Evolutionary conservation across 2,888 invertebrate genomes (phyloP), one percentile per base, ranked within the genome.

Genomic region (Ormyrus rosae): DNA sequence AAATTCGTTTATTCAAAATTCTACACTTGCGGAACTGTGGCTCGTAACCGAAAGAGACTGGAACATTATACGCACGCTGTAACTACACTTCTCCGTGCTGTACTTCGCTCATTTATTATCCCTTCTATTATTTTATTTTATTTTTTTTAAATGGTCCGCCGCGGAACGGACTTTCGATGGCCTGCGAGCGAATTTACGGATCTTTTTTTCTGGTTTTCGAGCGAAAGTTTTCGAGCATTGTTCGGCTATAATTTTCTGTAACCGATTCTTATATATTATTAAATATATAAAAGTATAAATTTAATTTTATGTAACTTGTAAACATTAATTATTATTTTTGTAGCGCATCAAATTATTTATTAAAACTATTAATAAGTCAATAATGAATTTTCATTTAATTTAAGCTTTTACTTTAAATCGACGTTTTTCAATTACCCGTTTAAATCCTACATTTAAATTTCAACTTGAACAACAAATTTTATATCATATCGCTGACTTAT

Each of bases 31-130:
- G 88, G 88, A 88, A 89, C 89, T 89, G 82, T 82, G 85, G 87
- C 86, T 89, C 88, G 88, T 88, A 89, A 89, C 88, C 88, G 88
- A 89, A 89, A 88, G 87, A 88, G 87, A 88, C 88, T 87, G 87
- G 84, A 87, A 86, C 84, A 84, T 85, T 85, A 83, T 85, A 84
- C 80, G 83, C 83, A 81, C 79, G 73, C 76, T 60, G 82, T 81
- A 83, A 81, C 81, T 84, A 86, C 83, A 83, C 79, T 81, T 84
- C 84, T 76, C 84, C 84, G 82, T 85, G 83, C 84, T 83, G 84
- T 83, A 83, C 82, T 83, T 85, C 84, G 78, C 84, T 83, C 82
- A 85, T 80, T 84, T 81, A 84, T 83, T 83, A 83, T 84, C 82
- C 82, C 82, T 84, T 80, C 68, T 78, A 68, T 63, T 78, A 69